These are phyloP conservation scores for Papilio demoleus DNA, from an alignment of 2,888 invertebrate species.

Conservation along the genomic window DNA sequence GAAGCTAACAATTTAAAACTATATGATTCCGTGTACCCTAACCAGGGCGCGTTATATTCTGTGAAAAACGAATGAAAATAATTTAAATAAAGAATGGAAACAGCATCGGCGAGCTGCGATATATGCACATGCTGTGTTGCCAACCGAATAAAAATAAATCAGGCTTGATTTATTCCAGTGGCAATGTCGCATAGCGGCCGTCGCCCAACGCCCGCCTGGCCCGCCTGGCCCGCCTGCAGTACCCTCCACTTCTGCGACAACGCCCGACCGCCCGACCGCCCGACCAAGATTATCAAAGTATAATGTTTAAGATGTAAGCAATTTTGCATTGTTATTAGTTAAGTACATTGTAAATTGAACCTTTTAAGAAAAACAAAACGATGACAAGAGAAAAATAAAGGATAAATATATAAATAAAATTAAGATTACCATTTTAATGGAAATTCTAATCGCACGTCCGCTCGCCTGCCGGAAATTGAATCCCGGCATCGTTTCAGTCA, in stretches of 20 bases:
- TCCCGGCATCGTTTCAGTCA: constrained; percentile 51
- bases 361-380: not conserved
- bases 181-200: constrained; percentile 59
- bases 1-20: constrained; percentile 41
- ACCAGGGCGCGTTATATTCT: constrained; percentile 42
- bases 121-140: constrained; percentile 54
- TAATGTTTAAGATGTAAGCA: constrained; percentile 17
- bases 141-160: constrained; percentile 82
- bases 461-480: constrained; percentile 76
- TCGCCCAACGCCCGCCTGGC: constrained; percentile 55
- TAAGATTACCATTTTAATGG: constrained; percentile 49
- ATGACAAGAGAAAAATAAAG: not conserved
- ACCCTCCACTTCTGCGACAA: constrained; percentile 58
- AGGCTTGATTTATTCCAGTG: constrained; percentile 76
- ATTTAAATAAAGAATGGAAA: constrained; percentile 67
- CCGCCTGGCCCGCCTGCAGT: constrained; percentile 49
- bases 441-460: constrained; percentile 70
- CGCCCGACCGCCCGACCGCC: constrained; percentile 44
- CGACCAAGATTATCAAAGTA: constrained; percentile 21
- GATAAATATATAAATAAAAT: not conserved
- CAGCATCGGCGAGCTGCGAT: constrained; percentile 58
- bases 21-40: constrained; percentile 27
- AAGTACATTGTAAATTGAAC: not conserved
- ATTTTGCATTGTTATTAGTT: not conserved
- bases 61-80: constrained; percentile 58